Base-by-base conservation (phyloP, 2,113 vertebrate genomes). In the Hippocampus guttulatus region DNA sequence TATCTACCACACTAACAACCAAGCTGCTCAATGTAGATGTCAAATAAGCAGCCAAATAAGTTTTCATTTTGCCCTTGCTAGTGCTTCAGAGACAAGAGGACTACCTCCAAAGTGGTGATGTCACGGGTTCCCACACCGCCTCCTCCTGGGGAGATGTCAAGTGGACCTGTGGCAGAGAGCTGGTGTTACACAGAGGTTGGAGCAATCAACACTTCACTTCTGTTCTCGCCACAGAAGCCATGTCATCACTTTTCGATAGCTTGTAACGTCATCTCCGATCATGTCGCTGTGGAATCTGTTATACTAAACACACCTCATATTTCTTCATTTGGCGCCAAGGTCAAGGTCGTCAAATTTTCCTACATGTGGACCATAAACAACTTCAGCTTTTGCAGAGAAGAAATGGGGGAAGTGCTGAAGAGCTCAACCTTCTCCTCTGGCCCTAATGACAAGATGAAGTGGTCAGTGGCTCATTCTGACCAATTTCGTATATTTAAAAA, bases 361-460 rank as follows among this genome's bases (percentile, higher is more conserved):
- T 99, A 99, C 91, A 99, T 99, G 97, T 99, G 96, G 97, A 99
- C 97, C 89, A 99, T 99, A 93, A 98, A 98, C 91, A 98, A 98
- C 90, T 99, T 99, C 82, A 99, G 97, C 87, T 99, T 99, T 91
- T 99, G 96, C 88, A 92, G 96, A 79, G 96, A 98, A 91, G 97
- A 99, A 92, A 99, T 99, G 97, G 97, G 97, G 16, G 97, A 99
- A 85, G 97, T 99, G 78, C 93, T 99, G 89, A 99, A 98, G 91
- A 99, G 97, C 88, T 99, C 97, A 27, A 98, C 97, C 52, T 99
- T 99, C 87, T 99, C 97, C 55, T 99, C 97, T 76, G 97, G 96
- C 87, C 96, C 97, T 80, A 99, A 99, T 78, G 97, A 99, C 92
- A 99, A 99, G 88, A 95, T 99, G 89, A 99, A 98, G 92, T 99